Evolutionary conservation across 2,888 invertebrate genomes (phyloP), one percentile per base, ranked within the genome.

Genomic region (Odontomyia ornata): DNA sequence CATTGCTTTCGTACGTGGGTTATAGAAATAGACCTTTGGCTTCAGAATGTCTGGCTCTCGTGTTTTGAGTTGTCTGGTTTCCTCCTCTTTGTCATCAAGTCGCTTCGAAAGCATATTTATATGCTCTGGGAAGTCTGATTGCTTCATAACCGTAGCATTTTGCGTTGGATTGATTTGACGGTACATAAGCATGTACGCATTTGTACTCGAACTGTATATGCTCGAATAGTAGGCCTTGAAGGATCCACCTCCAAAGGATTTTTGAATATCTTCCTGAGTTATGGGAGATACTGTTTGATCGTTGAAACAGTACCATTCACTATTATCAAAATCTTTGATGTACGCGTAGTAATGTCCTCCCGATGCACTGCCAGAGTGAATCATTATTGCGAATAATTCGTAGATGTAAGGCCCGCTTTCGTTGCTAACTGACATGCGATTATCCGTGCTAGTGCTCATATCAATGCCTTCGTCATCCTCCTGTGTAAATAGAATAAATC

Each of bases 291-390:
- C 96, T 80, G 90, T 91, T 82, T 95, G 94, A 86, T 96, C 96
- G 85, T 96, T 96, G 84, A 96, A 96, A 83, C 95, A 94, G 84
- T 92, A 93, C 96, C 96, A 96, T 81, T 92, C 90, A 78, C 91
- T 90, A 75, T 89, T 91, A 78, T 89, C 89, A 80, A 93, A 92
- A 83, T 93, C 94, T 89, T 95, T 95, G 78, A 96, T 95, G 83
- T 95, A 96, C 1, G 95, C 96, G 85, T 94, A 96, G 85, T 97
- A 97, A 86, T 96, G 96, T 0, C 96, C 96, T 27, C 95, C 95
- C 21, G 93, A 92, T 0, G 96, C 95, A 85, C 94, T 95, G 13
- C 96, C 96, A 27, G 95, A 94, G 87, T 96, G 96, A 77, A 96
- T 94, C 95, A 96, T 95, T 80, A 96, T 95, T 21, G 95, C 94